phyloP scores from a whole-genome alignment of 2,797 vertebrate species.

The Oreochromis grahami region DNA sequence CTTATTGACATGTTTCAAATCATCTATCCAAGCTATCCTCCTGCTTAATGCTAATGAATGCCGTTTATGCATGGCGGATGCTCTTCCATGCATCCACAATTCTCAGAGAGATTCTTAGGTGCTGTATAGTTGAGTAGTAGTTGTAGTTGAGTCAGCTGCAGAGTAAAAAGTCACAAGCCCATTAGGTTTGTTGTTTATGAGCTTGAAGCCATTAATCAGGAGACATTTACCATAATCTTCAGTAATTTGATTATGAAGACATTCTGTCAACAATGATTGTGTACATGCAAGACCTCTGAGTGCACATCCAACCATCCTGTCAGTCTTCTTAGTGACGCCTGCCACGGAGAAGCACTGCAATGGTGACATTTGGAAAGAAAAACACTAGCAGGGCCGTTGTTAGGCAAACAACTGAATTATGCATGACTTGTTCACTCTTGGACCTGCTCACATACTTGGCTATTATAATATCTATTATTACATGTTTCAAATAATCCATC shows the following conservation, averaged over 20 bases:
- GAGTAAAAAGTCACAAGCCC: constrained; percentile 28
- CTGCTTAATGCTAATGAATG: background rate
- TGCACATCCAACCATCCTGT: constrained; percentile 18
- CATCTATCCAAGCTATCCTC: background rate
- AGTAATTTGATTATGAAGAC: constrained; percentile 57
- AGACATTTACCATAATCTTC: constrained; percentile 60
- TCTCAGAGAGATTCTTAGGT: background rate
- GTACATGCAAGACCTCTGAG: constrained; percentile 23
- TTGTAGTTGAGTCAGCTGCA: background rate
- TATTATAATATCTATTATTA: background rate
- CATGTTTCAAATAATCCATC: background rate
- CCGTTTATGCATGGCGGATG: background rate
- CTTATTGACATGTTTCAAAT: background rate
- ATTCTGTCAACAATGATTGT: constrained; percentile 16
- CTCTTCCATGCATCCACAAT: background rate
- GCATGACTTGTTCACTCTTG: constrained; percentile 50
- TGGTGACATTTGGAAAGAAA: constrained; percentile 52
- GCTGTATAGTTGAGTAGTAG: accelerated
- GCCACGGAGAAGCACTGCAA: constrained; percentile 26
- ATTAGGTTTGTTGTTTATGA: constrained; percentile 20
- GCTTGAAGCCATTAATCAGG: constrained; percentile 39
- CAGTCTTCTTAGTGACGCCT: constrained; percentile 39
- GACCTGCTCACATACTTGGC: constrained; percentile 10
- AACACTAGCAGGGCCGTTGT: constrained; percentile 16
- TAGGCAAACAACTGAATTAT: constrained; percentile 56